These are phyloP conservation scores for Entomobrya proxima DNA, from an alignment of 2,888 invertebrate genomes.

Conservation along the genomic window DNA sequence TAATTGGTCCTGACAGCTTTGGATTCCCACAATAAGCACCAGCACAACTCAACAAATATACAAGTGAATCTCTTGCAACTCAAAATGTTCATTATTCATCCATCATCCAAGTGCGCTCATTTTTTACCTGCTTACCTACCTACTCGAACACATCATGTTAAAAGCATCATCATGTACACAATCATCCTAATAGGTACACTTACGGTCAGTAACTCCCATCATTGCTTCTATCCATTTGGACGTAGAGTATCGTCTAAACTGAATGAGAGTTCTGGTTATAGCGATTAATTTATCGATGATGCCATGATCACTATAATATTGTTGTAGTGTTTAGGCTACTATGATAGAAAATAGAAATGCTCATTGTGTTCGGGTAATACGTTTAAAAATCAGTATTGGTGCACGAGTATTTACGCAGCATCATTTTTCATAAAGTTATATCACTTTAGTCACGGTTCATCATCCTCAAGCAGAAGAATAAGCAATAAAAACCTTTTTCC, in stretches of 20 bases:
- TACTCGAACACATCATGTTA: not conserved
- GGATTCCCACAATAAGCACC: conserved; percentile 74
- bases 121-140: not conserved
- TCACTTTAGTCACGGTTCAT: conserved; percentile 50
- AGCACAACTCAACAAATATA: no score
- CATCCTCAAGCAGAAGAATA: conserved; percentile 15
- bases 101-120: conserved; percentile 8
- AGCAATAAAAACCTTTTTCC: conserved; percentile 21
- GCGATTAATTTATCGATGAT: conserved; percentile 55
- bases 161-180: conserved; percentile 11
- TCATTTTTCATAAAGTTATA: not conserved
- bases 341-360: no score
- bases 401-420: not conserved
- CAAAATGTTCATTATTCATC: conserved; percentile 56
- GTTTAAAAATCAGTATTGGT: not conserved
- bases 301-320: not conserved
- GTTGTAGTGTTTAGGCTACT: no score
- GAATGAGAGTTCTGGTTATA: conserved; percentile 35
- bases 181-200: conserved; percentile 1
- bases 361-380: no score
- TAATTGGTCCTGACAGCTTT: conserved; percentile 76
- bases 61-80: conserved; percentile 63
- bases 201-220: conserved; percentile 27
- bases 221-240: not conserved
- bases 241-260: not conserved